Conservation (phyloP, 2,113 vertebrate species). For the Colinus virginianus region DNA sequence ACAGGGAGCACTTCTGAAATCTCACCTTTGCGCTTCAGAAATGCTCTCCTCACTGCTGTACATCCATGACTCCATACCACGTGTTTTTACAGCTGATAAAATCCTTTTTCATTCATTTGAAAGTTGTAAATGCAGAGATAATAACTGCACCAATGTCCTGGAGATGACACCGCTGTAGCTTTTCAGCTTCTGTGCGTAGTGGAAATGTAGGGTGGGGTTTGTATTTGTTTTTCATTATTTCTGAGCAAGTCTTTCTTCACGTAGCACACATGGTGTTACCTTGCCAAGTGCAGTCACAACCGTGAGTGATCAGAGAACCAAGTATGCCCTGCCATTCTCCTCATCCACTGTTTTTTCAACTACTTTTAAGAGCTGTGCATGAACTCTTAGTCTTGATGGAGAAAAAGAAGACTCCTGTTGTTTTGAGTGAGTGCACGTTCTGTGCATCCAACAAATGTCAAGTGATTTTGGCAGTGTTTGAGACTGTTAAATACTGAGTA, state of each 20-base stretch:
- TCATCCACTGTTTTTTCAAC: neutral
- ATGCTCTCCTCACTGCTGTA: accelerated
- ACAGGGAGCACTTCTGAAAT: neutral
- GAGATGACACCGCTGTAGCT: neutral
- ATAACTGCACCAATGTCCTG: neutral
- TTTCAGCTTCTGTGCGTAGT: accelerated
- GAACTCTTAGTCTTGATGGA: neutral
- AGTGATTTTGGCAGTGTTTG: neutral
- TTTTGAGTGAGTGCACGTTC: neutral
- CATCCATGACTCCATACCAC: accelerated
- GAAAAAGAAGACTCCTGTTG: neutral
- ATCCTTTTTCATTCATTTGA: neutral
- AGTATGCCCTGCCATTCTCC: neutral
- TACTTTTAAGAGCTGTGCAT: accelerated
- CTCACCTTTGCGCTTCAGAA: neutral
- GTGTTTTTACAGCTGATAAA: neutral
- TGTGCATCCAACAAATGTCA: neutral
- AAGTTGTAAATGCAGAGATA: neutral
- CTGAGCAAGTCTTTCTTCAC: neutral
- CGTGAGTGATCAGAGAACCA: neutral
- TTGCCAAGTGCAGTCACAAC: neutral
- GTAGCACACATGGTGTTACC: accelerated
- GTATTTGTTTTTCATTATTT: neutral
- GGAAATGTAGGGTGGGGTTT: neutral
- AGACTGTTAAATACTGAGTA: neutral